phyloP scores from a whole-genome alignment of 1,140 invertebrate genomes.

The Penaeus indicus region DNA sequence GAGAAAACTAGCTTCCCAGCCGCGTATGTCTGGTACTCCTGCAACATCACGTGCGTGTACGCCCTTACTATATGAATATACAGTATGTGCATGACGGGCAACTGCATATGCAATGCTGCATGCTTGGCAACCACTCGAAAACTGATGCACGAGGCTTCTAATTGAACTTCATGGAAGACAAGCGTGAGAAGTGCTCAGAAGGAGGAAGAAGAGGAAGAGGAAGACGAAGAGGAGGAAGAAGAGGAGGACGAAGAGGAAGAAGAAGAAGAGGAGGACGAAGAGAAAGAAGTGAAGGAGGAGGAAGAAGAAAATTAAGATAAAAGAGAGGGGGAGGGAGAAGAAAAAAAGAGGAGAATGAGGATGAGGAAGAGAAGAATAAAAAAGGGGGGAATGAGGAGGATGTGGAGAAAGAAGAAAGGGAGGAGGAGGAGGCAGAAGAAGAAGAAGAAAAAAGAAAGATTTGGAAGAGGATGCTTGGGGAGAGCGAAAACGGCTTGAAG shows the following conservation, averaged over 20 bases:
- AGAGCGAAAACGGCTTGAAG: too few relatives aligned
- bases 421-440: neutral
- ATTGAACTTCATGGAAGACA: neutral
- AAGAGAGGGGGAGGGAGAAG: neutral
- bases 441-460: neutral
- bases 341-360: neutral
- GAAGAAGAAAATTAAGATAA: neutral
- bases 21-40: too few relatives aligned
- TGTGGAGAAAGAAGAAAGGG: neutral
- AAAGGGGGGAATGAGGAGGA: neutral
- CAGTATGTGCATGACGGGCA: neutral
- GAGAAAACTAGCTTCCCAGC: too few relatives aligned
- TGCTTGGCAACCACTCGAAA: too few relatives aligned
- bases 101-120: neutral
- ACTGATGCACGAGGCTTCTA: too few relatives aligned
- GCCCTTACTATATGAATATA: neutral
- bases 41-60: too few relatives aligned
- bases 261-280: neutral
- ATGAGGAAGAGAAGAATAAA: neutral
- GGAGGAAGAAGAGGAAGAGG: neutral
- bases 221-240: neutral
- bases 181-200: neutral
- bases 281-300: neutral
- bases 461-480: neutral
- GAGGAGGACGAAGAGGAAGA: neutral